These are phyloP conservation scores for Percina caprodes DNA, from an alignment of 2,113 vertebrate species.

Conservation along the genomic window DNA sequence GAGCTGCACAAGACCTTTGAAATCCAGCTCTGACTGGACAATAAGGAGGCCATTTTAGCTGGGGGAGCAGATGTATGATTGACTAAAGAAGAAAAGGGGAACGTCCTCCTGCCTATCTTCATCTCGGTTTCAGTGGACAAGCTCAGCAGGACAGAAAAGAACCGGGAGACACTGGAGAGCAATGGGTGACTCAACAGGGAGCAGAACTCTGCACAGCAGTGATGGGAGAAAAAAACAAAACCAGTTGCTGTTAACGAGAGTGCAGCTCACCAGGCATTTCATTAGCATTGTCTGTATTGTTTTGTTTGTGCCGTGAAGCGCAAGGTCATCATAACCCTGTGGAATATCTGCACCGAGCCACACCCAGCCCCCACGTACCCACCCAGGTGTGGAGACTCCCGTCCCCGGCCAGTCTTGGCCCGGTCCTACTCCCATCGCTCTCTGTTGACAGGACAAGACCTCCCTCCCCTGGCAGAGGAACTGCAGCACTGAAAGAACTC, in stretches of 20 bases:
- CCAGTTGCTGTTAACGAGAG: constrained; percentile 5
- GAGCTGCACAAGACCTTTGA: constrained; percentile 99
- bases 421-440: constrained; percentile 49
- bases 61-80: constrained; percentile 8
- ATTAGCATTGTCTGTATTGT: constrained; percentile 61
- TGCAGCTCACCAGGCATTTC: constrained; percentile 57
- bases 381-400: constrained; percentile 7
- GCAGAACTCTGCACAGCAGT: constrained; percentile 17
- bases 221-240: constrained; percentile 16
- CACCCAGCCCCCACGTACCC: constrained; percentile 1
- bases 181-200: constrained; percentile 39
- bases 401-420: constrained; percentile 21
- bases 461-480: constrained; percentile 53
- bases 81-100: constrained; percentile 46
- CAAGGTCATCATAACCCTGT: constrained; percentile 44
- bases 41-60: constrained; percentile 6
- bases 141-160: constrained; percentile 21
- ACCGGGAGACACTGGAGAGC: constrained; percentile 16
- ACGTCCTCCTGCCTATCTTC: constrained; percentile 31
- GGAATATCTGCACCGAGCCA: constrained; percentile 47
- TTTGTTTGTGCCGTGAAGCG: constrained; percentile 62
- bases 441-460: constrained; percentile 57
- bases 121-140: constrained; percentile 49
- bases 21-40: constrained; percentile 92
- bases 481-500: constrained; percentile 84